A percentile compares a stretch with the other conserved stretches of the same genome.
phyloP scores from a whole-genome alignment of 2,797 vertebrate species.

The Galaxias olidus region DNA sequence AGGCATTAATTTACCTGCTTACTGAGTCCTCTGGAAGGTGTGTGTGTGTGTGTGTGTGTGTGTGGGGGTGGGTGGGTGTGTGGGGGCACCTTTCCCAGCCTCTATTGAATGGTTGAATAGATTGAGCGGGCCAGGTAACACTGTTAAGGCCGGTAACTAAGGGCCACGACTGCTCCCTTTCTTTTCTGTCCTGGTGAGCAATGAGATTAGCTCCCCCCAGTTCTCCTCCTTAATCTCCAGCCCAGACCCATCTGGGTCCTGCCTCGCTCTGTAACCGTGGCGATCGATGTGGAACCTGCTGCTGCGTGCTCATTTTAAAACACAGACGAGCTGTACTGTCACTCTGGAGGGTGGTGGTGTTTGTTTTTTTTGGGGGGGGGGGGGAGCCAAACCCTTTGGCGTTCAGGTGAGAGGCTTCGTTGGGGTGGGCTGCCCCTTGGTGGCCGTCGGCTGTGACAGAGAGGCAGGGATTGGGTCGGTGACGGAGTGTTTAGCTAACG shows the following conservation, averaged over 20 bases:
- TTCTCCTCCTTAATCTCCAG: conserved; percentile 72
- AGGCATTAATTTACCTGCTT: conserved; percentile 37
- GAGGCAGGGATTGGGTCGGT: conserved; percentile 47
- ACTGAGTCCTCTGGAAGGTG: conserved; percentile 20
- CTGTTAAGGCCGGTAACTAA: conserved; percentile 51
- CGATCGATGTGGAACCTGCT: neutral
- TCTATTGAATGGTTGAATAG: conserved; percentile 15
- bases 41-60: conserved; percentile 2
- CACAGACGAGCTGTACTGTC: too few species aligned
- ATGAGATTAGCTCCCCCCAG: conserved; percentile 65
- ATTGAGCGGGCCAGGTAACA: conserved; percentile 35
- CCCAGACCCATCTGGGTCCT: conserved; percentile 66
- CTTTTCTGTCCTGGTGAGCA: conserved; percentile 70
- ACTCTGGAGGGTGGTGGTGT: too few species aligned
- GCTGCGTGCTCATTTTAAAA: too few species aligned
- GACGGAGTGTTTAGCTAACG: conserved; percentile 44
- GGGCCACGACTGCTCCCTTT: conserved; percentile 51
- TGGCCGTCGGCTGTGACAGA: conserved; percentile 41
- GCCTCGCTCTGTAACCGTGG: conserved; percentile 42
- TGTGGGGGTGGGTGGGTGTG: conserved; percentile 18
- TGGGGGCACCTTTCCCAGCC: conserved; percentile 7
- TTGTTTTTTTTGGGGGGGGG: too few species aligned
- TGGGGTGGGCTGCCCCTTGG: too few species aligned
- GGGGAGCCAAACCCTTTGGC: too few species aligned
- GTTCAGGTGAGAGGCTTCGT: too few species aligned